Evolutionary conservation across 64 coral and sea anemone species (phyloP).

Genomic region (Montipora efflorescens): DNA sequence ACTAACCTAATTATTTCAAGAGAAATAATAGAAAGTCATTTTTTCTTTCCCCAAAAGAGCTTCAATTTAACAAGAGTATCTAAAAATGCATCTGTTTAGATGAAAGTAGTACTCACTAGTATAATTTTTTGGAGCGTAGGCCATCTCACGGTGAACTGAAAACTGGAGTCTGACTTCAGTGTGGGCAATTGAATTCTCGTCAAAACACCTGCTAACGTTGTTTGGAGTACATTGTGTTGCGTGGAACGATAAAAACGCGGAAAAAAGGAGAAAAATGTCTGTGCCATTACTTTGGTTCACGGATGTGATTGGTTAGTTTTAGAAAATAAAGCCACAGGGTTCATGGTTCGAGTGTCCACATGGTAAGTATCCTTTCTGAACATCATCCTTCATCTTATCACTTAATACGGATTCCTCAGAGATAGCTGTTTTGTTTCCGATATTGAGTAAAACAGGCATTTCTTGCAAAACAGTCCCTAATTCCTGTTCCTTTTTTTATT

Average conservation of each 20-base stretch:
- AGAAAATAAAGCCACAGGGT: constrained; percentile 47
- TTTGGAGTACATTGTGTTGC: neutral
- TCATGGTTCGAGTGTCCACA: constrained; percentile 70
- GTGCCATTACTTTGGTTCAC: constrained; percentile 29
- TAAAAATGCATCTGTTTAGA: constrained; percentile 18
- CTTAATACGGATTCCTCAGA: too few relatives aligned
- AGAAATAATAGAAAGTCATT: constrained; percentile 24
- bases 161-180: neutral
- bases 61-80: constrained; percentile 20
- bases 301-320: constrained; percentile 48
- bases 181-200: constrained; percentile 11
- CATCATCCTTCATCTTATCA: too few relatives aligned
- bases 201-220: neutral
- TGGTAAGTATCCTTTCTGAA: neutral
- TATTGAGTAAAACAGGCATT: too few relatives aligned
- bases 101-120: constrained; percentile 20
- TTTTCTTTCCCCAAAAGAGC: constrained; percentile 14
- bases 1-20: constrained; percentile 42
- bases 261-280: constrained; percentile 57
- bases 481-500: too few relatives aligned
- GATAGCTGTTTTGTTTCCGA: too few relatives aligned
- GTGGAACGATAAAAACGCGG: constrained; percentile 28
- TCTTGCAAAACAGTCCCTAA: too few relatives aligned
- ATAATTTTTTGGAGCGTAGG: neutral
- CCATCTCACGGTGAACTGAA: constrained; percentile 5